Evolutionary conservation across 1,140 invertebrate species (phyloP).

Genomic region (Campoletis sonorensis): DNA sequence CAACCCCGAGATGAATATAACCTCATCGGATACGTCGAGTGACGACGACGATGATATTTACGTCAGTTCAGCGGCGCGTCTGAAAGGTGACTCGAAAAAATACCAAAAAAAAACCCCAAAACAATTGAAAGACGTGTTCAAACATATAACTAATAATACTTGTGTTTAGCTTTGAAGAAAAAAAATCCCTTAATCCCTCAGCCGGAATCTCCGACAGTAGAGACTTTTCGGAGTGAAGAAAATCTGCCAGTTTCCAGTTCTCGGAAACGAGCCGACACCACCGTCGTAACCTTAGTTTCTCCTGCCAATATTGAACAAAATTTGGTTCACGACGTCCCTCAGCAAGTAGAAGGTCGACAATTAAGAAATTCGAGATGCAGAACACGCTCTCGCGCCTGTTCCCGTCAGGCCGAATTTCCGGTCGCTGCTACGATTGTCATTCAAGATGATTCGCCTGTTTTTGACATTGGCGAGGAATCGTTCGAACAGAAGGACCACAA

Average conservation of each 20-base stretch:
- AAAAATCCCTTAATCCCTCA: not conserved
- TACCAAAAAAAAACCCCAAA: not conserved
- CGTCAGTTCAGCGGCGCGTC: conserved; percentile 53
- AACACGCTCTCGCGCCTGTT: too few species aligned
- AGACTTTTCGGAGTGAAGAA: too few species aligned
- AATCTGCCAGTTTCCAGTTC: not conserved
- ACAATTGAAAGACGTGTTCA: too few species aligned
- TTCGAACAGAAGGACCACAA: not conserved
- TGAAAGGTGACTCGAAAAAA: conserved; percentile 55
- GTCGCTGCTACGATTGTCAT: too few species aligned
- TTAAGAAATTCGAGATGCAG: too few species aligned
- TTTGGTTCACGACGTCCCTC: too few species aligned
- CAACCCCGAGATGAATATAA: conserved; percentile 42
- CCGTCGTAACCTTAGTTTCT: too few species aligned
- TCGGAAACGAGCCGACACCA: too few species aligned
- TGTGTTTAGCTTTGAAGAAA: conserved; percentile 34
- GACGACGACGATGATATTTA: conserved; percentile 61
- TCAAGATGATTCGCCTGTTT: not conserved
- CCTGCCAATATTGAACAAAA: too few species aligned
- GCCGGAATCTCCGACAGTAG: conserved; percentile 24
- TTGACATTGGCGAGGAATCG: not conserved
- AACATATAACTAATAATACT: not conserved
- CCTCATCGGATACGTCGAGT: conserved; percentile 53
- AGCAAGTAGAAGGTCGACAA: too few species aligned
- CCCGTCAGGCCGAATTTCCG: too few species aligned